Base-by-base conservation (phyloP, 2,797 vertebrate genomes). In the Hypotaenidia okinawae region DNA sequence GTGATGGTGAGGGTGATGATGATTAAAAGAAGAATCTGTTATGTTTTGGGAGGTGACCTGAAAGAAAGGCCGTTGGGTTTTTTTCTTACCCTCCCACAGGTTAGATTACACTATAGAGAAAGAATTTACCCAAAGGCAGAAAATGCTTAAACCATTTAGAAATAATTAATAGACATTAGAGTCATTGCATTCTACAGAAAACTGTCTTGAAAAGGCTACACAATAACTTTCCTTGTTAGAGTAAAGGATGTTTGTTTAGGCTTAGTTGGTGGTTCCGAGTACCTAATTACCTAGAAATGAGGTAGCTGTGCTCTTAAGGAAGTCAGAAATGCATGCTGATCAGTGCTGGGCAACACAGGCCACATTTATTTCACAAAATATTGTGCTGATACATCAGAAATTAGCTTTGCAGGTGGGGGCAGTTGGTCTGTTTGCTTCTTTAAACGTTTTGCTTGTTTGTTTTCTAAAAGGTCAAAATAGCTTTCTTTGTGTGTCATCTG, bases 111-210 rank as follows among this genome's bases (percentile, higher is more conserved):
- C 16, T 87, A 39, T 33, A 92, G 39, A 83, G 67, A 91, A 96
- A 89, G 90, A 95, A 96, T 95, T 95, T 92, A 75, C 90, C 93
- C 81, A 78, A 93, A 87, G 78, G 87, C 89, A 93, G 51, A 93
- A 86, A 95, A 95, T 93, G 62, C 54, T 80, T 95, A 87, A 97
- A 89, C 81, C 61, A 68, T 87, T 96, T 85, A 92, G 78, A 91
- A 97, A 97, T 97, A 90, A 96, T 96, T 96, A 95, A 95, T 81
- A 95, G 92, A 70, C 64, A 62, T 90, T 54, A 72, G 24, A 97
- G 84, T 83, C 66, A 66, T 35, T 83, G 86, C 78, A 75, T 51
- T 21, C 22, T 91, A 70, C 32, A 85, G 64, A 92, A 95, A 94
- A 81, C 54, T 74, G 16, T 90, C 62, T 91, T 89, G 84, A 90